Conservation (phyloP, 2,113 vertebrate genomes). For the Motacilla tschutschensis region DNA sequence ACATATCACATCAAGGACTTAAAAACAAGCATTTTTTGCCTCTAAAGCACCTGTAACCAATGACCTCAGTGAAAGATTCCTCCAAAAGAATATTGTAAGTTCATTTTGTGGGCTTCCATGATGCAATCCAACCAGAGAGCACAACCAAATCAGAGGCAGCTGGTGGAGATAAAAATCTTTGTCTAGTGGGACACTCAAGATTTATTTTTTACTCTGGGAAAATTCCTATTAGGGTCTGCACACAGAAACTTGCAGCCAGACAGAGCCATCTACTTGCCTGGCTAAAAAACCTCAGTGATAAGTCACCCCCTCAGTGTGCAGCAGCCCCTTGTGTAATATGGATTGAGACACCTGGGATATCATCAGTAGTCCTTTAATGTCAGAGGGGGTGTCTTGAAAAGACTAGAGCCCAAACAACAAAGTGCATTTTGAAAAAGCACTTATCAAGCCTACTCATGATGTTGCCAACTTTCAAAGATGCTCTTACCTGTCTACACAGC, state of each 20-base stretch:
- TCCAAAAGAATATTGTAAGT: not conserved
- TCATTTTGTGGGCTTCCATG: rapidly evolving
- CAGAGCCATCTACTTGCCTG: not conserved
- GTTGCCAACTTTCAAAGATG: not conserved
- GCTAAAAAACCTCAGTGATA: not conserved
- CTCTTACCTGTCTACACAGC: rapidly evolving
- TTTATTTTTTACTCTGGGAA: not conserved
- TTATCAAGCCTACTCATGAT: not conserved
- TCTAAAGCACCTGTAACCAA: not conserved
- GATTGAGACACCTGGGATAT: not conserved
- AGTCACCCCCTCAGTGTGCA: not conserved
- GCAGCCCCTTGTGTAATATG: rapidly evolving
- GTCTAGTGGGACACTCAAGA: not conserved
- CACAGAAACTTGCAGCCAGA: not conserved
- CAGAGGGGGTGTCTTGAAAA: not conserved
- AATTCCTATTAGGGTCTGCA: not conserved
- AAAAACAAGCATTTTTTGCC: not conserved
- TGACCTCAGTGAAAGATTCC: not conserved
- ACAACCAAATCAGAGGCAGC: not conserved
- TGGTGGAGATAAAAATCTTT: not conserved
- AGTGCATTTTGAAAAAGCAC: not conserved
- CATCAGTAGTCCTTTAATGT: not conserved
- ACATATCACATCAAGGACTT: not conserved
- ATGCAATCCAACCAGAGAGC: not conserved
- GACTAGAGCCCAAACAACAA: not conserved